Base-by-base conservation (phyloP, 2,888 invertebrate species). In the Clitarchus hookeri region DNA sequence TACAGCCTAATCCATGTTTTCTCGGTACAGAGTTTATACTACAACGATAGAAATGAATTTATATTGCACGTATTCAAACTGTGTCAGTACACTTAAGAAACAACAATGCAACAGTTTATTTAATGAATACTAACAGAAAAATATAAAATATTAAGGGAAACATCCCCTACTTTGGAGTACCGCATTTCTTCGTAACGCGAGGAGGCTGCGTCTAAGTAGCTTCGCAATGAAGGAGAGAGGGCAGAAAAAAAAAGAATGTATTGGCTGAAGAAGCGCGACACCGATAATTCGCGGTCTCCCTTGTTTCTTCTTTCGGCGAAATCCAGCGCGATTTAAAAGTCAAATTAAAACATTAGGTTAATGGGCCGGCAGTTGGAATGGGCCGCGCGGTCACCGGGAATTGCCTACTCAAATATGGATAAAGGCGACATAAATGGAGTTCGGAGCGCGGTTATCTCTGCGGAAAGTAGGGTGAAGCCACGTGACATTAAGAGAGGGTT, bases 331-430 rank as follows among this genome's bases (percentile, higher is more conserved):
- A 86, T 86, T 85, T 86, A 86, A 86, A 86, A 86, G 85, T 85
- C 85, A 86, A 86, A 86, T 86, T 86, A 85, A 86, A 83, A 85
- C 85, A 85, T 86, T 86, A 86, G 77, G 85, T 65, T 85, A 85
- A 86, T 86, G 86, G 85, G 83, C 25, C n/a, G 84, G 27, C 23
- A 19, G 53, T 27, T 65, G 53, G 53, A 26, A 25, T 25, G 27
- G 19, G 13, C 65, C 65, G 8, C 23, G 65, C 65, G 65, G 65
- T 65, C 65, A 65, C 65, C n/a, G 65, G 65, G 65, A 6, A 65
- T 65, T 26, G 54, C 84, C 25, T 84, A 27, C 65, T 54, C 84
- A 84, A 84, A 84, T 84, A 84, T 84, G 84, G 54, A 84, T 84
- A 25, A 84, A 53, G 48, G 53, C 84, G 65, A 65, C 65, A 65